Percentiles rank a stretch among this genome's conserved stretches.
Evolutionary conservation across 2,113 vertebrate species (phyloP).

Genomic region (Phylloscopus trochilus): DNA sequence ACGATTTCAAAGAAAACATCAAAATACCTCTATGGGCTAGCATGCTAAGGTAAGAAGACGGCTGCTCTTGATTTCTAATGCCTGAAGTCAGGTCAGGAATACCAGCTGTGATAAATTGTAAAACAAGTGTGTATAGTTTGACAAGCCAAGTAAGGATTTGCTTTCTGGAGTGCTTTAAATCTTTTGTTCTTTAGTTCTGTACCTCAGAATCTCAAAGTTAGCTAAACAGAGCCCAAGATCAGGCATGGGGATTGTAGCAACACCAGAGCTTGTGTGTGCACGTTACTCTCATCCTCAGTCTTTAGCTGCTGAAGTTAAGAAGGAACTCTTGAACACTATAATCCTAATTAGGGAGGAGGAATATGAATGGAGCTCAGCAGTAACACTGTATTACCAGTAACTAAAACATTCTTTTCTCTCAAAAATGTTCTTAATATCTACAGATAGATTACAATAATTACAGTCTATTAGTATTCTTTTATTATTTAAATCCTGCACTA

Average conservation of each 20-base stretch:
- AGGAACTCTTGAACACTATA: neutral
- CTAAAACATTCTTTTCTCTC: neutral
- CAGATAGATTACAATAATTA: constrained; percentile 48
- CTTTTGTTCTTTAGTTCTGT: constrained; percentile 61
- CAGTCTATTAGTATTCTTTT: constrained; percentile 18
- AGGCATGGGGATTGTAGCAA: neutral
- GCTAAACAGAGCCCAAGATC: constrained; percentile 12
- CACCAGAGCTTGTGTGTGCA: neutral
- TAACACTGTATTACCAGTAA: neutral
- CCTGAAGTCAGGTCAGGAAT: constrained; percentile 67
- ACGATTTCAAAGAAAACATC: constrained; percentile 46
- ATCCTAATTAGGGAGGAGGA: constrained; percentile 47
- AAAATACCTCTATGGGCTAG: constrained; percentile 30
- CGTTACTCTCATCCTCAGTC: neutral
- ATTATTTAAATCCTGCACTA: constrained; percentile 37
- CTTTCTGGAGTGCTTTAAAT: constrained; percentile 41
- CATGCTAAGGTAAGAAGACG: neutral
- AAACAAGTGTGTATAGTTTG: constrained; percentile 56
- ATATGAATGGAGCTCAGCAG: constrained; percentile 5
- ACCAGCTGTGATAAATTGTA: constrained; percentile 66
- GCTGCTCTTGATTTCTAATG: constrained; percentile 58
- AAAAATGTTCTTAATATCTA: constrained; percentile 27
- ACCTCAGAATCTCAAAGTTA: constrained; percentile 47
- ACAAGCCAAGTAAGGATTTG: constrained; percentile 54
- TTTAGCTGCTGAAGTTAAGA: neutral